Evolutionary conservation across 2,113 vertebrate species (phyloP), one percentile per base, ranked within the genome.

Genomic region (Sterrhoptilus dennistouni): DNA sequence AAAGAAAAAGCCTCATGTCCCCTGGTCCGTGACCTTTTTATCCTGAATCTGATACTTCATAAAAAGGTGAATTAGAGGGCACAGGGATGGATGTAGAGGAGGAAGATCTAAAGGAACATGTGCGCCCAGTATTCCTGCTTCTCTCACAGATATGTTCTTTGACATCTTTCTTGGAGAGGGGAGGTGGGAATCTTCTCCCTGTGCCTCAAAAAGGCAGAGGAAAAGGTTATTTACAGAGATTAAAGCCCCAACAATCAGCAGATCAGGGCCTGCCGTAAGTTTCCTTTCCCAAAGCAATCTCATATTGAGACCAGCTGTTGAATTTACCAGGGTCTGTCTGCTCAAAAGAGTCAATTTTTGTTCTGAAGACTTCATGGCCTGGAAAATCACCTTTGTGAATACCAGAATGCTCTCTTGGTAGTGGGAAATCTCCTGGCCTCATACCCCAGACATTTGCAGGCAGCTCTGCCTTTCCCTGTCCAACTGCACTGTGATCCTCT

Each of bases 271-370:
- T 92, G 71, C 75, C 1, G 1, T 57, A 40, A 0, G 0, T 77
- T 93, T 68, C n/a, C 25, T 50, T 72, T 86, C 71, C 45, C 59
- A 64, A 78, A 82, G 52, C 35, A 79, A 27, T 6, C 44, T 68
- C 89, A 53, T 83, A 83, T 36, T 88, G 82, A 74, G 88, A 79
- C 66, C 94, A 90, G 63, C 85, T 91, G 83, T 90, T 64, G 65
- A 44, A 27, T 65, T 87, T 64, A 23, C 23, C 1, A 0, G 28
- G 12, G 7, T 35, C 13, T 40, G 23, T 61, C 76, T 83, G 81
- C 70, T 54, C 61, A 7, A 44, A 59, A 84, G 77, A 56, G 36
- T 21, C 20, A 5, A 5, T 11, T 87, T 91, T 56, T 72, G 8
- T 76, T 80, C 59, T 45, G 40, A 79, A 52, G 57, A 33, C 8